These are phyloP conservation scores for Rallus crepitans DNA, from an alignment of 2,797 vertebrate genomes.

Conservation along the genomic window DNA sequence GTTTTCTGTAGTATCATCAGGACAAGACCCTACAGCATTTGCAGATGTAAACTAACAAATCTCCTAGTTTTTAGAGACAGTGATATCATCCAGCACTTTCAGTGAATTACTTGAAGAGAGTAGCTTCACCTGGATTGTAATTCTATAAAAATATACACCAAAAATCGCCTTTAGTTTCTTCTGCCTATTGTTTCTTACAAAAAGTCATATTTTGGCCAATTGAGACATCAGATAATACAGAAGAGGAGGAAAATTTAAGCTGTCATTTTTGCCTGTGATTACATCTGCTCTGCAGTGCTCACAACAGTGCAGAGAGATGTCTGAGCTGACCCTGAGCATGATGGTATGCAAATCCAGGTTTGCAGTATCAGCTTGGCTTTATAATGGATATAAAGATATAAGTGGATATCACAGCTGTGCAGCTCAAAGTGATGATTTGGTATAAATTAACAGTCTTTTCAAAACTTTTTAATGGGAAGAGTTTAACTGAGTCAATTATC, in stretches of 20 bases:
- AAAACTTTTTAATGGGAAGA: background rate
- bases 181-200: background rate
- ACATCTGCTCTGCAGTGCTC: background rate
- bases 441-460: background rate
- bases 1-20: background rate
- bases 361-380: background rate
- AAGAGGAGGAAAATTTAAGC: background rate
- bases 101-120: background rate
- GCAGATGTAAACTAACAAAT: background rate
- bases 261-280: background rate
- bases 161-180: background rate
- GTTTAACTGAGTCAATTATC: background rate
- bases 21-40: background rate
- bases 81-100: background rate
- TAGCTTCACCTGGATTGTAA: background rate
- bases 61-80: background rate
- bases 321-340: background rate
- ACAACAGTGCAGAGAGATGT: background rate
- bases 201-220: background rate
- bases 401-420: background rate
- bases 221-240: background rate
- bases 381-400: background rate
- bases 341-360: background rate
- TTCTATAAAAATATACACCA: background rate
- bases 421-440: background rate